Base-by-base conservation (phyloP, 2,797 vertebrate genomes). In the Anabas testudineus region DNA sequence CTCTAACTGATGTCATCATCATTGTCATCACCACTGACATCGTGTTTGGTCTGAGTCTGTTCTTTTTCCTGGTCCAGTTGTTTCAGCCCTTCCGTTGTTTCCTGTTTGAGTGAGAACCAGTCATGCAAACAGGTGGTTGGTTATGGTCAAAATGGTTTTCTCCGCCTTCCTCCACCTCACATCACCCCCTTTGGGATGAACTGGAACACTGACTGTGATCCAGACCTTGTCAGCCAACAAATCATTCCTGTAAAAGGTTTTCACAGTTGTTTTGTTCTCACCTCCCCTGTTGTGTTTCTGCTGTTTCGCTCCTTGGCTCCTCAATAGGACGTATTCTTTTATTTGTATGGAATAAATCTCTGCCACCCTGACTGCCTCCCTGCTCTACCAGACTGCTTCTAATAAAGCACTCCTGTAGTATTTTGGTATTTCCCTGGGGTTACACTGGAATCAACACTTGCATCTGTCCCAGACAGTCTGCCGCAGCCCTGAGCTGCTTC, bases 361-460 rank as follows among this genome's bases (percentile, higher is more conserved):
- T 51, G 56, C 51, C 56, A 19, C 39, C 37, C 21, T 2, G 24
- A n/a, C n/a, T 45, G 37, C 52, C 56, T 36, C 22, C 41, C 37
- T 32, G 64, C 55, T 76, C 54, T 18, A 9, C 21, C 49, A 54
- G 1, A 42, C 37, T 3, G 26, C 26, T 26, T 26, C 26, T 26
- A 26, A 26, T 26, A 5, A 26, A 5, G 26, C 2, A 3, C 26
- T 26, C 26, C 61, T 54, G 74, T n/a, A 22, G 70, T 63, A 7
- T 3, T 14, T 4, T 32, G 70, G 70, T 28, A 49, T 67, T 59
- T 80, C 78, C 72, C 72, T 12, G 10, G 57, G 18, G 67, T 34
- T 22, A 16, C 41, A 18, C 49, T 21, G 24, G 10, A 53, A 56
- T 46, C 78, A 53, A 9, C 42, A 15, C 60, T 49, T 5, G 26